Evolutionary conservation across 2,113 vertebrate genomes (phyloP).

Genomic region (Apodemus speciosus): DNA sequence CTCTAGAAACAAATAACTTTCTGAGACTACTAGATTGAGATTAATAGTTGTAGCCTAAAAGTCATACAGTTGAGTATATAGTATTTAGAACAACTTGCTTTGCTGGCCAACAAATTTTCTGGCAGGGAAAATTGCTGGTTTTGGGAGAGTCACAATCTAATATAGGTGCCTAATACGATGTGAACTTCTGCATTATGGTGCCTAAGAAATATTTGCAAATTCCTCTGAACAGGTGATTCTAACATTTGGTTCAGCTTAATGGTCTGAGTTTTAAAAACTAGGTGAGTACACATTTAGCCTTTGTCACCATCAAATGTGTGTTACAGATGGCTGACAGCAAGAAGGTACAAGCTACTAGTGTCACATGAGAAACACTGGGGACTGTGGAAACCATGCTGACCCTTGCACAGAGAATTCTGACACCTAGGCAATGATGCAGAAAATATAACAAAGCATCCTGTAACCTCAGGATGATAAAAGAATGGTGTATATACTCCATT

Average conservation of each 20-base stretch:
- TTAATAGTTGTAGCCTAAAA: background rate
- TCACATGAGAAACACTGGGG: background rate
- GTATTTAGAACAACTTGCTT: conserved; percentile 24
- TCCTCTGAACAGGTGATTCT: background rate
- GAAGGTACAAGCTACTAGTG: background rate
- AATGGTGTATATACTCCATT: background rate
- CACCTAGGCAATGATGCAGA: background rate
- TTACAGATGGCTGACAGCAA: conserved; percentile 43
- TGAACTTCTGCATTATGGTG: background rate
- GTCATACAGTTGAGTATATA: background rate
- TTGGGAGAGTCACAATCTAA: conserved; percentile 23
- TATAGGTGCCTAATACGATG: background rate
- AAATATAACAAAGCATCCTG: background rate
- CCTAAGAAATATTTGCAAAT: background rate
- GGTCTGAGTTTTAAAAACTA: conserved; percentile 23
- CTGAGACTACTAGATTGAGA: conserved; percentile 3
- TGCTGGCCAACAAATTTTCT: background rate
- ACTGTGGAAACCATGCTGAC: background rate
- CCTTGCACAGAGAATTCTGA: conserved; percentile 34
- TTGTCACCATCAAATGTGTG: conserved; percentile 4
- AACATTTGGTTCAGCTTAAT: conserved; percentile 37
- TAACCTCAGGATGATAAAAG: background rate
- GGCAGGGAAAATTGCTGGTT: conserved; percentile 28
- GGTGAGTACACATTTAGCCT: background rate
- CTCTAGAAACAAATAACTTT: conserved; percentile 42